Conservation (phyloP, 2,888 invertebrate species). For the Patella pellucida region DNA sequence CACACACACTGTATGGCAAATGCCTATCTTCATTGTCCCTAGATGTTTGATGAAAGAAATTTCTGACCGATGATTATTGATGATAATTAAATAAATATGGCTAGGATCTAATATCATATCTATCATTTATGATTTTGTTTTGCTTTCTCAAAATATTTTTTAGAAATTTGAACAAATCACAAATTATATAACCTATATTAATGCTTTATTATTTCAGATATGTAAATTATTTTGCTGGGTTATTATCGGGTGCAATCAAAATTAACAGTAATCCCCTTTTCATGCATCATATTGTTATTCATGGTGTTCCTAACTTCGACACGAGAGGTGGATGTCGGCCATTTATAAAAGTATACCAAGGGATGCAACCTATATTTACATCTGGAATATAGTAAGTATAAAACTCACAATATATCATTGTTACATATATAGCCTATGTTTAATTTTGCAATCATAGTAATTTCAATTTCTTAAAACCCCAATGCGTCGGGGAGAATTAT, state of each 20-base stretch:
- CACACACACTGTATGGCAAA: too few species aligned
- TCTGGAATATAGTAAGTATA: conserved; percentile 80
- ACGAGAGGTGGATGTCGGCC: conserved; percentile 74
- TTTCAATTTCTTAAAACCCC: too few species aligned
- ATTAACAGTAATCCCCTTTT: conserved; percentile 90
- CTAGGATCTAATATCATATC: too few species aligned
- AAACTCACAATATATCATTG: too few species aligned
- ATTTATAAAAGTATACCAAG: conserved; percentile 84
- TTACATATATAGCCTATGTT: too few species aligned
- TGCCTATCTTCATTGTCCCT: too few species aligned
- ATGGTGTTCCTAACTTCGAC: conserved; percentile 84
- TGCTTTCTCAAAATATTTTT: not conserved
- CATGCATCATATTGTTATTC: conserved; percentile 87
- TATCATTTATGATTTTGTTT: not conserved
- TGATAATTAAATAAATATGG: too few species aligned
- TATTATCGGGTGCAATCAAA: conserved; percentile 88
- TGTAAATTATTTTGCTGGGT: conserved; percentile 91
- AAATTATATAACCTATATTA: not conserved
- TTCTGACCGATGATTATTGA: too few species aligned
- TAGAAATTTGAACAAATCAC: too few species aligned
- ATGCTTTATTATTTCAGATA: conserved; percentile 77
- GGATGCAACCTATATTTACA: conserved; percentile 89
- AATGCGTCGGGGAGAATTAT: too few species aligned
- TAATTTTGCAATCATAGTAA: too few species aligned
- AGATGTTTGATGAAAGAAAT: too few species aligned